Conservation (phyloP, 1,140 invertebrate genomes). For the Lepidurus arcticus region DNA sequence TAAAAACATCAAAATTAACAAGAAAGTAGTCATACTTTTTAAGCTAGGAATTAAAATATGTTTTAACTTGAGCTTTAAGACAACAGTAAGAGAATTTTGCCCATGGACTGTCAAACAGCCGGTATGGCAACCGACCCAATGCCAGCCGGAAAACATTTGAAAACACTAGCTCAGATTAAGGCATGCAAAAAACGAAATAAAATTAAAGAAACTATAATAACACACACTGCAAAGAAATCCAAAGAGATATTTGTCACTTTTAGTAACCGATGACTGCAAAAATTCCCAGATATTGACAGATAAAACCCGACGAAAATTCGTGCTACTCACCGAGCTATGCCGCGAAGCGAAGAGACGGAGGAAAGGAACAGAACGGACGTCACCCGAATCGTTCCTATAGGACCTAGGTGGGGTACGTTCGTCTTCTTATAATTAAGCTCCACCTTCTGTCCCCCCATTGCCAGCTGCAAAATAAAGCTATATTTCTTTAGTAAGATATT, state of each 20-base stretch:
- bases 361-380: neutral
- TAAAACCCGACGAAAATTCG: neutral
- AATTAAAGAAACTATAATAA: neutral
- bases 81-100: neutral
- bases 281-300: neutral
- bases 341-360: conserved; percentile 1
- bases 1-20: neutral
- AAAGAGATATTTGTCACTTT: conserved; percentile 3
- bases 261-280: neutral
- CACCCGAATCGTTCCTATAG: neutral
- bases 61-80: neutral
- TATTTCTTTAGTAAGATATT: neutral
- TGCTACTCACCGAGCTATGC: conserved; percentile 14
- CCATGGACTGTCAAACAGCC: neutral
- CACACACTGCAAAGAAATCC: conserved; percentile 21
- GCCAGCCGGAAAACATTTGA: neutral
- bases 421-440: neutral
- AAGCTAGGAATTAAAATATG: neutral
- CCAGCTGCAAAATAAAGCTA: neutral
- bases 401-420: neutral
- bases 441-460: neutral
- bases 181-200: neutral
- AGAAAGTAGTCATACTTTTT: neutral
- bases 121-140: neutral
- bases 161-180: neutral